phyloP scores from a whole-genome alignment of 30 jellyfish, hydroid and myxozoan genomes.

The Aurelia sp. region DNA sequence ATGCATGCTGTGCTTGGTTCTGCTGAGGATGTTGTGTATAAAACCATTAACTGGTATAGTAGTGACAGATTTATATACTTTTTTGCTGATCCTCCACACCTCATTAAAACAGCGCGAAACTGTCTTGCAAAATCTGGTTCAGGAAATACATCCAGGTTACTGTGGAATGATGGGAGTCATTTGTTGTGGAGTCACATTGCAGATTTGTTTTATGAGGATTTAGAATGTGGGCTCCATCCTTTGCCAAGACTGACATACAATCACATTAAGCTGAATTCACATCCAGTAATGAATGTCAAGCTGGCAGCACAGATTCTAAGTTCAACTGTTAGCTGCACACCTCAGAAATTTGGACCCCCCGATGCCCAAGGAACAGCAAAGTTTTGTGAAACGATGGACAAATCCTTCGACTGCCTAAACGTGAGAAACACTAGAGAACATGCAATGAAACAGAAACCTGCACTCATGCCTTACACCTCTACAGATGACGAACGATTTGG shows the following conservation, averaged over 20 bases:
- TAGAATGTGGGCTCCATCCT: slow-evolving; percentile 28
- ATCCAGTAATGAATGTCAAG: slow-evolving; percentile 53
- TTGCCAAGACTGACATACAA: slow-evolving; percentile 36
- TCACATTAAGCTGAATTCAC: slow-evolving; percentile 29
- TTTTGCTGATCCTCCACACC: slow-evolving; percentile 56
- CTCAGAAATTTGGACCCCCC: slow-evolving; percentile 27
- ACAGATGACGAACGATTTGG: slow-evolving; percentile 37
- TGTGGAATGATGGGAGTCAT: slow-evolving; percentile 50
- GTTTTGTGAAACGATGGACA: slow-evolving; percentile 36
- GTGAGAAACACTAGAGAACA: neutral
- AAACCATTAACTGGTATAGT: neutral
- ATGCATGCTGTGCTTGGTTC: slow-evolving; percentile 7
- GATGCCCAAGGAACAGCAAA: slow-evolving; percentile 31
- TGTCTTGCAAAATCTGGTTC: slow-evolving; percentile 48
- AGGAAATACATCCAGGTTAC: slow-evolving; percentile 3
- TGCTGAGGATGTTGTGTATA: slow-evolving; percentile 12
- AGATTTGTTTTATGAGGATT: slow-evolving; percentile 22
- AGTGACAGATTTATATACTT: slow-evolving; percentile 17
- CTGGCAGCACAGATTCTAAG: slow-evolving; percentile 44
- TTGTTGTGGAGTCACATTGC: slow-evolving; percentile 46
- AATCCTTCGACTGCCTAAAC: neutral
- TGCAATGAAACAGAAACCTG: slow-evolving; percentile 11
- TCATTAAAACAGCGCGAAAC: slow-evolving; percentile 49
- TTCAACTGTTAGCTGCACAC: slow-evolving; percentile 24
- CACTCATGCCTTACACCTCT: slow-evolving; percentile 25